Evolutionary conservation across 1,140 invertebrate genomes (phyloP), one percentile per base, ranked within the genome.

Genomic region (Drosophila seguyi): DNA sequence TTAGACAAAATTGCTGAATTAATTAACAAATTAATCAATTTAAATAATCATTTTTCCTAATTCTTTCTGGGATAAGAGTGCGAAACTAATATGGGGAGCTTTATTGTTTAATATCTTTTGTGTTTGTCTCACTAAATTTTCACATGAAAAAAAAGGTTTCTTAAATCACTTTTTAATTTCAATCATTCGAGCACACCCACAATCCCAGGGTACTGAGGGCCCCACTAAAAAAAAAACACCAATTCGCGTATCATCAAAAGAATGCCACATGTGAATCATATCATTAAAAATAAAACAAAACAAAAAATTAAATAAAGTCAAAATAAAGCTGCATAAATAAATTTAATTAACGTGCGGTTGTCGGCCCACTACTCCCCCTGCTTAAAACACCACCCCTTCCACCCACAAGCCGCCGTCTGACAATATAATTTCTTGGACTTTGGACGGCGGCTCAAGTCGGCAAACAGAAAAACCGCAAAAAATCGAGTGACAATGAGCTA

Each of bases 401-500:
- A 18, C 27, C 60, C 56, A 25, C 47, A 18, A 55, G 50, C 66
- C 29, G 42, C 57, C 59, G 83, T 87, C 79, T 88, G 83, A 80
- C 84, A 83, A 73, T 88, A 88, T 77, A 88, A 88, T 88, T 88
- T 87, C 80, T 80, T 80, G 84, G 85, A 87, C 84, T 87, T 87
- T 88, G 85, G 60, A 80, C 84, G 84, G 80, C 84, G 84, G 84
- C 84, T 87, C 84, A 88, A 87, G 75, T 87, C 83, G 77, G 66
- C 81, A 76, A 67, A 55, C 44, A 77, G 65, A 63, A 78, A 76
- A 71, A 47, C 38, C 45, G 27, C 56, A 60, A 71, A 72, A 71
- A 72, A 59, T 72, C 77, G 78, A 80, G 71, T 81, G 59, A 83
- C 81, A 72, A 72, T 72, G 68, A 71, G 66, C 66, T 71, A 72